Percentiles rank a stretch among this genome's conserved stretches.
These are phyloP conservation scores for Anguilla marmorata DNA, from an alignment of 2,797 vertebrate species.

Conservation along the genomic window DNA sequence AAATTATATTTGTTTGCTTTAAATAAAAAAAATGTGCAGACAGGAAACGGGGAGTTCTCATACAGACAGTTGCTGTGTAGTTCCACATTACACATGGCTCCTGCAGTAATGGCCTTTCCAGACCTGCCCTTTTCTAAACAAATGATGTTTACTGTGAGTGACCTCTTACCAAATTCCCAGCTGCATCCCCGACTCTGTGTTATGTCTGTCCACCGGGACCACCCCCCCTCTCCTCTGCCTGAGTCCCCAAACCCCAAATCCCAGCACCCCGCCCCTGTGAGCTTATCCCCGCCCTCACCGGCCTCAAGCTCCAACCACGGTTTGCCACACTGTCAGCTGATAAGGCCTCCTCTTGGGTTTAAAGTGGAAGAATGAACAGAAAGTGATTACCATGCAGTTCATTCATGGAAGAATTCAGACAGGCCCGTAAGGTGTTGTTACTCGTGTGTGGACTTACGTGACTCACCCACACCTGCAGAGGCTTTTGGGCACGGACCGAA, in stretches of 20 bases:
- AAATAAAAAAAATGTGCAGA: slow-evolving; percentile 49
- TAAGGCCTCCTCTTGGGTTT: not conserved
- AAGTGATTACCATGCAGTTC: not conserved
- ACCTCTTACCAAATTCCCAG: slow-evolving; percentile 78
- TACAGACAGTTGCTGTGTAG: slow-evolving; percentile 40
- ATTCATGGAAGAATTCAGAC: not conserved
- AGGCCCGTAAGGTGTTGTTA: slow-evolving; percentile 8
- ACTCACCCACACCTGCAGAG: slow-evolving; percentile 8
- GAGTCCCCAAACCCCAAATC: slow-evolving; percentile 1
- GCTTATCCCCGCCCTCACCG: slow-evolving; percentile 32
- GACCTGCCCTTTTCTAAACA: slow-evolving; percentile 66
- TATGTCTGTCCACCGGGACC: slow-evolving; percentile 68
- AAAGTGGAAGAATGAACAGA: not conserved
- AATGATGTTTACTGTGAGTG: slow-evolving; percentile 71
- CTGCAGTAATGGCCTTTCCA: slow-evolving; percentile 73
- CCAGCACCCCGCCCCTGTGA: slow-evolving; percentile 35
- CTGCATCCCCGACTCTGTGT: slow-evolving; percentile 67
- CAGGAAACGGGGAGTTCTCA: slow-evolving; percentile 70
- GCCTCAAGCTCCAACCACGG: slow-evolving; percentile 48
- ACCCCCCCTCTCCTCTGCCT: slow-evolving; percentile 19
- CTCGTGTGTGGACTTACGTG: not conserved
- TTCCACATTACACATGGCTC: slow-evolving; percentile 56
- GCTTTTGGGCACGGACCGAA: not conserved
- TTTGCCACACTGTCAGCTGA: slow-evolving; percentile 43
- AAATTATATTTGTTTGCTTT: slow-evolving; percentile 55